These are phyloP conservation scores for Octodonta nipae DNA, from an alignment of 2,888 invertebrate genomes.

Conservation along the genomic window DNA sequence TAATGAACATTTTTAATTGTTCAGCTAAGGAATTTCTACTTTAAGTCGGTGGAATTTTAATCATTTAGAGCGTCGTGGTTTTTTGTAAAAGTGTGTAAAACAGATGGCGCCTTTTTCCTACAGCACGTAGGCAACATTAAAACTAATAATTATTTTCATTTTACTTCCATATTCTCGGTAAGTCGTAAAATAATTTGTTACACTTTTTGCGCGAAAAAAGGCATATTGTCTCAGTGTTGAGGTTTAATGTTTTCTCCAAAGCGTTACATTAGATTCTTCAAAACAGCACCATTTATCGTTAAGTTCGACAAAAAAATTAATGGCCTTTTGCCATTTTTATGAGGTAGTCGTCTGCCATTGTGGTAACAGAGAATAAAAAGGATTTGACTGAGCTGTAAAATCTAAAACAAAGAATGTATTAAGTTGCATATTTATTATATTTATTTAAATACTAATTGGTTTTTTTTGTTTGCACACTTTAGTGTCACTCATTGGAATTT, in stretches of 20 bases:
- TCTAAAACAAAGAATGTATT: constrained; percentile 1
- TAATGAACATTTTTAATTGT: too few species aligned
- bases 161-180: constrained; percentile 9
- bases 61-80: too few species aligned
- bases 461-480: too few species aligned
- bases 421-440: not conserved
- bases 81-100: too few species aligned
- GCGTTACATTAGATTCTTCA: constrained; percentile 3
- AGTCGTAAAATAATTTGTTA: constrained; percentile 10
- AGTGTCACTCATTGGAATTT: too few species aligned
- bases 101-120: constrained; percentile 7
- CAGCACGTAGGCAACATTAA: not conserved
- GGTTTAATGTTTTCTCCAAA: constrained; percentile 4
- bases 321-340: not conserved
- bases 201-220: constrained; percentile 8
- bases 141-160: constrained; percentile 5
- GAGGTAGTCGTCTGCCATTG: not conserved
- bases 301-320: constrained; percentile 4
- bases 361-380: too few species aligned
- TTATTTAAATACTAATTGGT: constrained; percentile 1
- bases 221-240: too few species aligned
- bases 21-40: too few species aligned
- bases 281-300: constrained; percentile 2
- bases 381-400: constrained; percentile 2
- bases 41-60: too few species aligned